Evolutionary conservation across 2,888 invertebrate genomes (phyloP).

Genomic region (Drosophila neonasuta): DNA sequence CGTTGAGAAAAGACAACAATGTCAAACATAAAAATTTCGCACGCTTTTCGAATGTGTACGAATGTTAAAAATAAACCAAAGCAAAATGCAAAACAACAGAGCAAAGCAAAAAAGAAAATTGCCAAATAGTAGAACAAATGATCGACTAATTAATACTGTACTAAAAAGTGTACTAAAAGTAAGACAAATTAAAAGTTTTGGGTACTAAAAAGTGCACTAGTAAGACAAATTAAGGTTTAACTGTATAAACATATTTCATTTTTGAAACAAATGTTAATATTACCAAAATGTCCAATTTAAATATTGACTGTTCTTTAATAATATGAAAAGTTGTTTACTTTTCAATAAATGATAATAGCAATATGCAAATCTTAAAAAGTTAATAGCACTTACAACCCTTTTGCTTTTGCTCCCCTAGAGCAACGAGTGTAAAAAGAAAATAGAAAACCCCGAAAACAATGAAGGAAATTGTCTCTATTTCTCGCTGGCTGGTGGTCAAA

Average conservation of each 20-base stretch:
- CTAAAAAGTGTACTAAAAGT: no score
- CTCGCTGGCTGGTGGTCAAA: slow-evolving; percentile 27
- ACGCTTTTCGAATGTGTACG: slow-evolving; percentile 36
- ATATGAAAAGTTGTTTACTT: no score
- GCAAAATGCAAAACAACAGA: slow-evolving; percentile 56
- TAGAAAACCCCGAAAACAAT: slow-evolving; percentile 7
- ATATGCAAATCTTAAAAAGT: no score
- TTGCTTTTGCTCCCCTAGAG: neutral
- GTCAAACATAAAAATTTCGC: slow-evolving; percentile 38
- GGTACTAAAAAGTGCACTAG: neutral
- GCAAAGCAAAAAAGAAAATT: slow-evolving; percentile 51
- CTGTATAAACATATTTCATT: no score
- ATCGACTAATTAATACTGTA: slow-evolving; percentile 1
- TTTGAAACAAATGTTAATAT: no score
- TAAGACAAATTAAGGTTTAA: no score
- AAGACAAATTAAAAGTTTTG: no score
- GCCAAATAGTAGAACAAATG: no score
- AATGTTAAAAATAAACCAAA: slow-evolving; percentile 57
- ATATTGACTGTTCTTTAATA: no score
- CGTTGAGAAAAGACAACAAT: slow-evolving; percentile 31
- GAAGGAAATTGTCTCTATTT: neutral
- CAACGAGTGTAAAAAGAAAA: slow-evolving; percentile 7
- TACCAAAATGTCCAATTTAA: no score
- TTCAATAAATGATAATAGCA: no score
- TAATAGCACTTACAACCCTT: no score